Percentiles rank a stretch among this genome's conserved stretches.
These are phyloP conservation scores for Emesis russula DNA, from an alignment of 2,888 invertebrate species.

Conservation along the genomic window DNA sequence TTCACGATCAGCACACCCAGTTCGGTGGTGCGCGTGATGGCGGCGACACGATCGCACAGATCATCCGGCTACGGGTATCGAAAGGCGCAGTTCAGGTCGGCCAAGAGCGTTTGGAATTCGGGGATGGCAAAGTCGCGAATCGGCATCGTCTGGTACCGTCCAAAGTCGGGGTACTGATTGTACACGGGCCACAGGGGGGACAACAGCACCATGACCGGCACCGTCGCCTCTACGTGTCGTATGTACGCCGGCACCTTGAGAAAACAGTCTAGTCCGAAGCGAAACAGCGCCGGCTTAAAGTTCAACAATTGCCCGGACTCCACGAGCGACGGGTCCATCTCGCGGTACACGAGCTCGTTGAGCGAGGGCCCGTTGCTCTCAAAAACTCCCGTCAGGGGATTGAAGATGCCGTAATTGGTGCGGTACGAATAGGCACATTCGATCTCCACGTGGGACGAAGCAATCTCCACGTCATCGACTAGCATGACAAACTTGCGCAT, in stretches of 20 bases:
- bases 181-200: conserved; percentile 39
- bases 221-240: conserved; percentile 35
- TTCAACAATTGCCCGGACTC: conserved; percentile 9
- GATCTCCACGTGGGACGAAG: conserved; percentile 25
- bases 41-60: conserved; percentile 31
- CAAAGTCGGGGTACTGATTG: conserved; percentile 37
- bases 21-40: conserved; percentile 27
- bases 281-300: conserved; percentile 37
- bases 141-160: conserved; percentile 36
- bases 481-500: conserved; percentile 34
- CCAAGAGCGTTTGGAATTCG: conserved; percentile 38
- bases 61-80: conserved; percentile 38
- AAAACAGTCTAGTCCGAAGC: conserved; percentile 38
- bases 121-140: conserved; percentile 28
- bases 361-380: conserved; percentile 11
- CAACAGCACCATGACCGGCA: conserved; percentile 31
- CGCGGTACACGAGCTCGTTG: conserved; percentile 37
- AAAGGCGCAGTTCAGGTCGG: conserved; percentile 30
- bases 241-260: conserved; percentile 39
- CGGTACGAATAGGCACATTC: conserved; percentile 16
- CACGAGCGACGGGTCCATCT: conserved; percentile 26
- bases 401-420: no score
- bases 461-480: conserved; percentile 27
- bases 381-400: no score
- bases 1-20: conserved; percentile 35